Percentiles rank a stretch among this genome's conserved stretches.
phyloP scores from a whole-genome alignment of 2,888 invertebrate genomes.

The Selenia dentaria region DNA sequence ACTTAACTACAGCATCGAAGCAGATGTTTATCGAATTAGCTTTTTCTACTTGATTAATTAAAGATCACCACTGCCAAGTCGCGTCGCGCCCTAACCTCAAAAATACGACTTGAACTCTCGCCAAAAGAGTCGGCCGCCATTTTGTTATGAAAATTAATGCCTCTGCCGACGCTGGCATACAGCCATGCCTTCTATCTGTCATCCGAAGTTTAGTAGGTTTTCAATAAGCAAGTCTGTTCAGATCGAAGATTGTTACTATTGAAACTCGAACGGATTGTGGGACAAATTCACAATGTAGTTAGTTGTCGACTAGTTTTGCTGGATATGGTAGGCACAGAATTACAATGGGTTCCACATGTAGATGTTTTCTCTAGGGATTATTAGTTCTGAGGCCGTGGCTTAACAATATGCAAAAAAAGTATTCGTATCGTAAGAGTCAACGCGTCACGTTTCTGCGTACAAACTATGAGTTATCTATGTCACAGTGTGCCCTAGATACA shows the following conservation, averaged over 20 bases:
- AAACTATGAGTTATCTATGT: too few species aligned
- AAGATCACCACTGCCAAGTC: conserved; percentile 17
- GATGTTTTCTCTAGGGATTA: too few species aligned
- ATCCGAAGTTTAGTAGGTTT: conserved; percentile 1
- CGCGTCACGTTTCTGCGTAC: too few species aligned
- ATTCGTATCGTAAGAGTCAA: too few species aligned
- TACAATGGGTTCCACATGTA: too few species aligned
- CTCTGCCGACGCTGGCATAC: conserved; percentile 15
- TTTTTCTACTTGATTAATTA: conserved; percentile 10
- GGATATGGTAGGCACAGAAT: too few species aligned
- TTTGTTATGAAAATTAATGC: conserved; percentile 35
- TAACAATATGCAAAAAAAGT: too few species aligned
- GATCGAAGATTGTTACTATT: conserved; percentile 1
- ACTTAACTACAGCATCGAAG: neutral
- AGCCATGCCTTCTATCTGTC: conserved; percentile 11
- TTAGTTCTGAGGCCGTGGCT: too few species aligned
- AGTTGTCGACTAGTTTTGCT: too few species aligned
- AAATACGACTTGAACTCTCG: conserved; percentile 16
- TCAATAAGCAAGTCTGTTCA: conserved; percentile 14
- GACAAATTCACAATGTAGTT: too few species aligned
- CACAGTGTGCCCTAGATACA: too few species aligned
- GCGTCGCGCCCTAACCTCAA: conserved; percentile 13
- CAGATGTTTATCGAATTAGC: neutral
- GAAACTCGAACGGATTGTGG: neutral
- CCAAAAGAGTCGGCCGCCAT: conserved; percentile 25